Evolutionary conservation across 2,113 vertebrate species (phyloP).

Genomic region (Catharus bicknelli): DNA sequence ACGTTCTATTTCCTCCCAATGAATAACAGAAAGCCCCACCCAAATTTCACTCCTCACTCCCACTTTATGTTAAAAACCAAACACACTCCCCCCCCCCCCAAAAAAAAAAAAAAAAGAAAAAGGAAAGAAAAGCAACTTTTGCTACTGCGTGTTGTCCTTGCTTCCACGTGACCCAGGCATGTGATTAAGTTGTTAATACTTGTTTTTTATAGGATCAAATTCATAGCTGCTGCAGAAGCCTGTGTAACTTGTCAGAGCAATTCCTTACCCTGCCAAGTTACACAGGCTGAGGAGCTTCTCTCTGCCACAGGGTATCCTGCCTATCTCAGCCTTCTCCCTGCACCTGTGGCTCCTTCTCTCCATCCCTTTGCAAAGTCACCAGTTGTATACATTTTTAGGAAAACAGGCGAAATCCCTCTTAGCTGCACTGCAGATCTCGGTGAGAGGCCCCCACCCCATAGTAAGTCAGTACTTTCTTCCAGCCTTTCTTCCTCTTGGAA

Average conservation of each 20-base stretch:
- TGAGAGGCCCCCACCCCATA: fast-evolving
- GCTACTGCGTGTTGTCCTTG: neutral
- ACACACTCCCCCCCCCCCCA: neutral
- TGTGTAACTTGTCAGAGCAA: conserved; percentile 37
- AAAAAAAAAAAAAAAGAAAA: neutral
- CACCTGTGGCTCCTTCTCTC: neutral
- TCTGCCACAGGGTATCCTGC: neutral
- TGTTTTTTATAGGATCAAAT: conserved; percentile 48
- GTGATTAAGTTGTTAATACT: conserved; percentile 48
- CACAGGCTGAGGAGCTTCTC: conserved; percentile 11
- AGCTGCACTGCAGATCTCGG: neutral
- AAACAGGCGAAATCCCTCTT: neutral
- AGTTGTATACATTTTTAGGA: neutral
- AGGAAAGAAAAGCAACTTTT: neutral
- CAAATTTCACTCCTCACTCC: conserved; percentile 15
- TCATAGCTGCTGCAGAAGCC: conserved; percentile 27
- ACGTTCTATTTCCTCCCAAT: neutral
- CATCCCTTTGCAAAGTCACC: neutral
- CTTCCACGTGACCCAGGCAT: conserved; percentile 38
- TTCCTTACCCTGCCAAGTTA: conserved; percentile 34
- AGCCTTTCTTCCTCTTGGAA: neutral
- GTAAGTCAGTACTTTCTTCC: neutral
- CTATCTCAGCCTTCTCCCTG: neutral
- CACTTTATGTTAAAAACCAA: neutral
- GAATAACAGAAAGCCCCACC: neutral